phyloP scores from a whole-genome alignment of 2,888 invertebrate genomes.

The Lasius platythorax region DNA sequence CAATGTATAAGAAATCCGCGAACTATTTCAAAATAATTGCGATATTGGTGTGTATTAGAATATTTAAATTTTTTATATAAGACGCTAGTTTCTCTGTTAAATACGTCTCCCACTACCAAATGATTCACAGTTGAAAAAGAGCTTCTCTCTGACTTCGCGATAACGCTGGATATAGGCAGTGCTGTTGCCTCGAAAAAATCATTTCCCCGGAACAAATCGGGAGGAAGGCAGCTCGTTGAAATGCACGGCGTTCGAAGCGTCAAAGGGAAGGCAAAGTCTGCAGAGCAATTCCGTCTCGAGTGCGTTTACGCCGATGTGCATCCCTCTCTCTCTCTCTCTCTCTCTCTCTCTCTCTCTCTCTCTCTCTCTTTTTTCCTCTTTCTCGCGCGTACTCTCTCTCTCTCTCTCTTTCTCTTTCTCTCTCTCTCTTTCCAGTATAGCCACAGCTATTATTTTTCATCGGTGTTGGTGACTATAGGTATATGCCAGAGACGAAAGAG shows the following conservation, averaged over 20 bases:
- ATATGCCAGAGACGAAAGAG: constrained; percentile 64
- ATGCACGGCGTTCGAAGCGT: constrained; percentile 76
- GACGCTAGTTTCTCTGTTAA: not conserved
- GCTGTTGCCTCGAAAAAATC: constrained; percentile 73
- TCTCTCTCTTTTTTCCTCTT: constrained; percentile 64
- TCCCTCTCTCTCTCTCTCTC: constrained; percentile 60
- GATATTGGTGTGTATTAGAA: not conserved
- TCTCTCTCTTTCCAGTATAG: constrained; percentile 58
- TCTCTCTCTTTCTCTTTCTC: constrained; percentile 63
- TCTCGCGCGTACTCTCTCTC: constrained; percentile 40
- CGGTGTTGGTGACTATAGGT: constrained; percentile 73
- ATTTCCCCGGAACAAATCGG: constrained; percentile 75
- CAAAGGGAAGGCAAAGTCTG: constrained; percentile 76
- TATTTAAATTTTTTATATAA: constrained; percentile 8
- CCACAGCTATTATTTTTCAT: constrained; percentile 77
- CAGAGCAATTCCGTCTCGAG: constrained; percentile 77
- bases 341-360: constrained; percentile 49
- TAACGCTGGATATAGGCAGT: constrained; percentile 50
- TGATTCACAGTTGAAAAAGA: constrained; percentile 25
- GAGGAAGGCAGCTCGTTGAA: constrained; percentile 76
- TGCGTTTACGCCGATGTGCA: constrained; percentile 75
- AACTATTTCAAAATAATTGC: not conserved
- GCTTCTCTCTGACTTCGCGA: constrained; percentile 48
- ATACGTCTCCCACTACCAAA: constrained; percentile 16
- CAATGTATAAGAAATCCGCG: not conserved